phyloP scores from a whole-genome alignment of 2,113 vertebrate species.

The Brachypteracias leptosomus region DNA sequence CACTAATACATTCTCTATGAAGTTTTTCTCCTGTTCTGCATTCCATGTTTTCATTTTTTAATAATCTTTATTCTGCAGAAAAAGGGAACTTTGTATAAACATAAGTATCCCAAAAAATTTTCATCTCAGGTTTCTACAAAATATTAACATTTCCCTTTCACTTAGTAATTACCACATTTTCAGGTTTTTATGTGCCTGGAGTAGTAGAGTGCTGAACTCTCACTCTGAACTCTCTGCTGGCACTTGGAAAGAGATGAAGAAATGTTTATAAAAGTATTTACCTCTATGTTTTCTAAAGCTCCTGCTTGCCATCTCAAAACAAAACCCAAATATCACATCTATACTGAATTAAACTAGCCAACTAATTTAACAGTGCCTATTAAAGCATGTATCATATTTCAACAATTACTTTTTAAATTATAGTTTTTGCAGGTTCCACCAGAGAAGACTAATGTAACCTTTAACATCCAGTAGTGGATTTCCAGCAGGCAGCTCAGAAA shows the following conservation, averaged over 20 bases:
- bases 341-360: background rate
- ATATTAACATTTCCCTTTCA: background rate
- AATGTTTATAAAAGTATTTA: background rate
- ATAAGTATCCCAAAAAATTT: background rate
- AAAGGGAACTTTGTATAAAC: background rate
- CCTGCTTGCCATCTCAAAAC: background rate
- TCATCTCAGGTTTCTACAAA: background rate
- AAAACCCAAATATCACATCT: background rate
- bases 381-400: background rate
- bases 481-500: background rate
- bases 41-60: background rate
- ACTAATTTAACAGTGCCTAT: background rate
- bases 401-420: background rate
- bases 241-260: background rate
- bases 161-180: background rate
- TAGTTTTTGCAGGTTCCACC: background rate
- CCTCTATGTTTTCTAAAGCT: background rate
- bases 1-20: background rate
- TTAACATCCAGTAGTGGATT: background rate
- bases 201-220: background rate
- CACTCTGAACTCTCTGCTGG: background rate
- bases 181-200: background rate
- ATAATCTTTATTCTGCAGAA: background rate
- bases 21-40: background rate
- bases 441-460: background rate